Evolutionary conservation across 2,797 vertebrate species (phyloP).

Genomic region (Peromyscus melanophrys): DNA sequence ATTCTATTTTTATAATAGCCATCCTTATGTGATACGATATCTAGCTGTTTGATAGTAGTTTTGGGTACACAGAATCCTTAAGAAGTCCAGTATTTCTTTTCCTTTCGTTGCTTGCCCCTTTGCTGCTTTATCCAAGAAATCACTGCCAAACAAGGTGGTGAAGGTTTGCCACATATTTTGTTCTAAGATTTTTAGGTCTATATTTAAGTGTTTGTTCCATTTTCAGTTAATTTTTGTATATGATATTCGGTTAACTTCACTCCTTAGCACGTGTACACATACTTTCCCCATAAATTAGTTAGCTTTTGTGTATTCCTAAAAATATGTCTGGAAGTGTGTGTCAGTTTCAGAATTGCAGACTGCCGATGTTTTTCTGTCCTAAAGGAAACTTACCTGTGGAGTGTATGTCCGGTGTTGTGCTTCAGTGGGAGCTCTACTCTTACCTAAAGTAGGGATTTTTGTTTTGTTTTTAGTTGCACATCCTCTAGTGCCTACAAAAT

Average conservation of each 20-base stretch:
- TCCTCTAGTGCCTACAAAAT: constrained; percentile 55
- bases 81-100: not conserved
- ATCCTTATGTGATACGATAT: not conserved
- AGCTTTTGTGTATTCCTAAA: constrained; percentile 57
- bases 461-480: constrained; percentile 40
- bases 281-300: not conserved
- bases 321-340: constrained; percentile 33
- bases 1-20: not conserved
- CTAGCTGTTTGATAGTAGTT: not conserved
- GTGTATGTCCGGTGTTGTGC: constrained; percentile 31
- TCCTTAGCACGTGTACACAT: not conserved
- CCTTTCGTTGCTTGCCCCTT: not conserved
- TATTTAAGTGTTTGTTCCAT: not conserved
- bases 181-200: not conserved
- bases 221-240: not conserved
- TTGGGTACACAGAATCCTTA: not conserved
- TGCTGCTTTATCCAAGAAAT: not conserved
- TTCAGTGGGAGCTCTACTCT: constrained; percentile 45
- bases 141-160: not conserved
- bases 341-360: constrained; percentile 34
- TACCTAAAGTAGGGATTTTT: constrained; percentile 43
- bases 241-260: not conserved
- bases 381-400: constrained; percentile 36
- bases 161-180: not conserved
- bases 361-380: constrained; percentile 56